These are phyloP conservation scores for Oscheius sp. DNA, from an alignment of 2,888 invertebrate species.

Conservation along the genomic window DNA sequence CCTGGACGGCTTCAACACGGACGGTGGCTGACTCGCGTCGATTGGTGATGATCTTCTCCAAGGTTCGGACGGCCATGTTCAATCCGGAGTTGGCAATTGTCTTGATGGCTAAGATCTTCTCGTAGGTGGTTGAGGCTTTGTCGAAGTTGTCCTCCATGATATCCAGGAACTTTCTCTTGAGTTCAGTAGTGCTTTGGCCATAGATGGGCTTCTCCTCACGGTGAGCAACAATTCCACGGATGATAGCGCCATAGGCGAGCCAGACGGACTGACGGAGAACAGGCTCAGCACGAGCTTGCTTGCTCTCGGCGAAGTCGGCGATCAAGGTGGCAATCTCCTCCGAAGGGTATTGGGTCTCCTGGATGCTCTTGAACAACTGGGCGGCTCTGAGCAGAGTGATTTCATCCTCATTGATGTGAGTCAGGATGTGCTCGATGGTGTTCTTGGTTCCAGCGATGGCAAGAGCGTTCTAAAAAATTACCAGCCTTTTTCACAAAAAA, in stretches of 20 bases:
- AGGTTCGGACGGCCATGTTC: conserved; percentile 54
- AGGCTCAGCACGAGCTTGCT: conserved; percentile 38
- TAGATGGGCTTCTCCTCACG: conserved; percentile 45
- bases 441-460: conserved; percentile 62
- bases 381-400: conserved; percentile 48
- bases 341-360: conserved; percentile 50
- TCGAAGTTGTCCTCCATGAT: conserved; percentile 49
- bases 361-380: conserved; percentile 51
- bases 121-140: conserved; percentile 49
- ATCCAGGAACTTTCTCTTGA: conserved; percentile 56
- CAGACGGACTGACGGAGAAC: conserved; percentile 55
- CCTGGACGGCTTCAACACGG: conserved; percentile 65
- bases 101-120: conserved; percentile 68
- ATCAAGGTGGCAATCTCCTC: conserved; percentile 61
- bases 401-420: conserved; percentile 44
- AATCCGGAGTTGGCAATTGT: conserved; percentile 69
- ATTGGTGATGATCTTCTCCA: conserved; percentile 66
- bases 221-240: conserved; percentile 49
- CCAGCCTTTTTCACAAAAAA: no score
- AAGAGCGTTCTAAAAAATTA: conserved; percentile 42
- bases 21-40: conserved; percentile 48
- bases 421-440: conserved; percentile 55
- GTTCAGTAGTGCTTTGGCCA: conserved; percentile 43
- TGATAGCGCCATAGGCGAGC: conserved; percentile 55
- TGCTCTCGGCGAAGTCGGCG: conserved; percentile 48